Base-by-base conservation (phyloP, 2,797 vertebrate species). In the Acipenser transmontanus region DNA sequence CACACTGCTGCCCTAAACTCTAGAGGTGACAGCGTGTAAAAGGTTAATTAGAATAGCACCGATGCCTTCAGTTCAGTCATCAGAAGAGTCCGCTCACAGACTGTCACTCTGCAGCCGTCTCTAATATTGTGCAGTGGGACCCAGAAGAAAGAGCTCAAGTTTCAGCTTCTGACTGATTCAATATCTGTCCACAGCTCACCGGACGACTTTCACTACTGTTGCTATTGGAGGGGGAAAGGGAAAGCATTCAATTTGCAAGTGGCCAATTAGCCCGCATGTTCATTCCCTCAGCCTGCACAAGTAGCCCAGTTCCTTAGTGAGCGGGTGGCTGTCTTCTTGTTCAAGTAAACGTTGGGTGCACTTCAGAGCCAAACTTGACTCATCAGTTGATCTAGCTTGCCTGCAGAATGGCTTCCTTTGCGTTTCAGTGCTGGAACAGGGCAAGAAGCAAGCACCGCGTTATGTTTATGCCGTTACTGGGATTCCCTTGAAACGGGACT, bases 311-410 rank as follows among this genome's bases (percentile, higher is more conserved):
- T 13, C 13, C 47, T 63, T 68, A 13, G 11, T 12, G 10, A 49
- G n/a, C 47, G 6, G 0, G 47, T 47, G 50, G 50, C 10, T n/a
- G 5, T 49, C 1, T 6, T 8, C 63, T 56, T 52, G 49, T 61
- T 64, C 14, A n/a, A 50, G 47, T 49, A 34, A 57, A 34, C 34
- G 8, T 59, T 59, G 9, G 64, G 12, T 47, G 1, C 10, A 34
- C 34, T 34, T 34, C 34, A 34, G 34, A 34, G 34, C 34, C 4
- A 4, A 34, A 3, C 34, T 34, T 4, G 34, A 34, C 34, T 4
- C 34, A 59, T 50, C 61, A 69, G 47, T 65, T n/a, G 63, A 51
- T 61, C 65, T 65, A 48, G 50, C 34, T 34, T 34, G 34, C 59
- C 34, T 61, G 34, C 56, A 59, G 63, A 54, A 47, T 60, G 8